These are phyloP conservation scores for Microtus oregoni DNA, from an alignment of 2,113 vertebrate species.

Conservation along the genomic window DNA sequence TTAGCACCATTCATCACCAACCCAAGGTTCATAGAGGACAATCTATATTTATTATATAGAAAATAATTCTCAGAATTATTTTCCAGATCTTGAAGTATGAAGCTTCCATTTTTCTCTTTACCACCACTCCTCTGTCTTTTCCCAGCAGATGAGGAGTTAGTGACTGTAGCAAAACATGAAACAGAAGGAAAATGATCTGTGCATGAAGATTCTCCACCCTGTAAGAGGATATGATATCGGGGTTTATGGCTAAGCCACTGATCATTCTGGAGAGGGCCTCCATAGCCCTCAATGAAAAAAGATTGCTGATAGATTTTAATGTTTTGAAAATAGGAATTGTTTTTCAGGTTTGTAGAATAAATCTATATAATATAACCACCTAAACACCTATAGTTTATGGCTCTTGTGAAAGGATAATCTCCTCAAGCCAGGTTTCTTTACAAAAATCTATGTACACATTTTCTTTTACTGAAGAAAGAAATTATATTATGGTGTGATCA, in stretches of 20 bases:
- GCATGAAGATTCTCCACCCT: neutral
- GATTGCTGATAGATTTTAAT: neutral
- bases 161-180: neutral
- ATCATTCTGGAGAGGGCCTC: neutral
- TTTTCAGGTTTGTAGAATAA: neutral
- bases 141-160: neutral
- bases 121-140: neutral
- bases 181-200: neutral
- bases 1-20: neutral
- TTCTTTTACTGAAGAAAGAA: slow-evolving; percentile 2
- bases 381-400: neutral
- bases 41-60: neutral
- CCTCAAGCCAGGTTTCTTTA: neutral
- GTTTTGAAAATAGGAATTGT: neutral
- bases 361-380: neutral
- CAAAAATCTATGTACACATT: neutral
- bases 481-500: slow-evolving; percentile 19
- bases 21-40: neutral
- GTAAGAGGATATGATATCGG: neutral
- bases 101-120: neutral
- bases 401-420: neutral
- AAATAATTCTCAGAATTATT: slow-evolving; percentile 21
- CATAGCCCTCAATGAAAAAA: neutral
- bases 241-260: neutral
- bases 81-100: neutral